Percentiles rank a stretch among this genome's conserved stretches.
Conservation (phyloP, 2,113 vertebrate genomes). For the Sceloporus tristichus region DNA sequence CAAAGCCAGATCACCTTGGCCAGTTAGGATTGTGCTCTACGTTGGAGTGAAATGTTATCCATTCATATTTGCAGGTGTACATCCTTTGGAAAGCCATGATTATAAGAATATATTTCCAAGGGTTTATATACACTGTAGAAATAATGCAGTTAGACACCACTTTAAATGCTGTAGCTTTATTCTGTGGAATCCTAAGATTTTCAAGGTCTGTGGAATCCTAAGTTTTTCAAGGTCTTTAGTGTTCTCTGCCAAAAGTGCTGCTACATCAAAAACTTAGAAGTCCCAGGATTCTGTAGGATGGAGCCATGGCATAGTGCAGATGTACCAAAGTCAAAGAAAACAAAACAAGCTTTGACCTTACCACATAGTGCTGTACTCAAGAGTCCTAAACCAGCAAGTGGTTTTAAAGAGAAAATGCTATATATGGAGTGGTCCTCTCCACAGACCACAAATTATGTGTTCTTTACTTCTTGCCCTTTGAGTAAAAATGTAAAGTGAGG, state of each 20-base stretch:
- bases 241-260: no score
- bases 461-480: neutral
- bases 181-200: no score
- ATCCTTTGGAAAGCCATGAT: neutral
- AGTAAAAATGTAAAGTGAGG: neutral
- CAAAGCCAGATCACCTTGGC: no score
- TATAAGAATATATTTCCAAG: neutral
- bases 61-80: neutral
- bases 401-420: neutral
- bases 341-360: neutral
- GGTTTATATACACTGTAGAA: no score
- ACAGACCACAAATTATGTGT: neutral
- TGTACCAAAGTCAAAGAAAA: neutral
- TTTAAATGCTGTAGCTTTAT: no score
- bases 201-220: no score
- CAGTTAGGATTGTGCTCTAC: neutral
- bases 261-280: no score
- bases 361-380: neutral
- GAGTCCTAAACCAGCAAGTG: neutral
- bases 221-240: no score
- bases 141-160: no score
- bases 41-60: neutral
- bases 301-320: no score
- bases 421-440: neutral
- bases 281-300: no score